Percentiles rank a stretch among this genome's conserved stretches.
Conservation (phyloP, 2,888 invertebrate genomes). For the Sycophila texana region DNA sequence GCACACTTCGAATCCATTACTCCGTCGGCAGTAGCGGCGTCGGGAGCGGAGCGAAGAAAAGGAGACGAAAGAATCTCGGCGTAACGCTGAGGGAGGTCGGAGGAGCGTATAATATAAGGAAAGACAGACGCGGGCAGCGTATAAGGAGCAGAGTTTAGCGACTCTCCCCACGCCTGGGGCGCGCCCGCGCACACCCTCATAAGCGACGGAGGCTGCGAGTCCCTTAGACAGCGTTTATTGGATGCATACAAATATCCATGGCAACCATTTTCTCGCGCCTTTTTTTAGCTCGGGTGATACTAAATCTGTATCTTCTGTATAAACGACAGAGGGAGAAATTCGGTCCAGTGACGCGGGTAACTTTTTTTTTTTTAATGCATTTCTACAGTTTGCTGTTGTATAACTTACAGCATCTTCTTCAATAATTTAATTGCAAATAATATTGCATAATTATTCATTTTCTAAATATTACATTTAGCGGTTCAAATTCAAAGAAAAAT, state of each 20-base stretch:
- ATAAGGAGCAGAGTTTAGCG: constrained; percentile 69
- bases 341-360: neutral
- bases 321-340: neutral
- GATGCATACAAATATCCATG: constrained; percentile 76
- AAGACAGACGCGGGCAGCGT: constrained; percentile 45
- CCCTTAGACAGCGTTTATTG: constrained; percentile 75
- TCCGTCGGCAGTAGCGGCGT: constrained; percentile 18
- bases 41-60: constrained; percentile 5
- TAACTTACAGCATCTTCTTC: too few species aligned
- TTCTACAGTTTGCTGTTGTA: neutral
- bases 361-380: neutral
- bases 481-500: too few species aligned
- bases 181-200: constrained; percentile 8
- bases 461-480: too few species aligned
- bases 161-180: constrained; percentile 62
- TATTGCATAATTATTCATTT: too few species aligned
- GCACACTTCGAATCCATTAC: constrained; percentile 55
- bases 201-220: constrained; percentile 46
- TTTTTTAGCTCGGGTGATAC: neutral
- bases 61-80: constrained; percentile 37
- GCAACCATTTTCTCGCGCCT: constrained; percentile 64
- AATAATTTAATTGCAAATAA: too few species aligned
- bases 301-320: neutral
- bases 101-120: constrained; percentile 59
- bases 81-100: constrained; percentile 50